Evolutionary conservation across 1,140 invertebrate species (phyloP), one percentile per base, ranked within the genome.

Genomic region (Sweltsa coloradensis): DNA sequence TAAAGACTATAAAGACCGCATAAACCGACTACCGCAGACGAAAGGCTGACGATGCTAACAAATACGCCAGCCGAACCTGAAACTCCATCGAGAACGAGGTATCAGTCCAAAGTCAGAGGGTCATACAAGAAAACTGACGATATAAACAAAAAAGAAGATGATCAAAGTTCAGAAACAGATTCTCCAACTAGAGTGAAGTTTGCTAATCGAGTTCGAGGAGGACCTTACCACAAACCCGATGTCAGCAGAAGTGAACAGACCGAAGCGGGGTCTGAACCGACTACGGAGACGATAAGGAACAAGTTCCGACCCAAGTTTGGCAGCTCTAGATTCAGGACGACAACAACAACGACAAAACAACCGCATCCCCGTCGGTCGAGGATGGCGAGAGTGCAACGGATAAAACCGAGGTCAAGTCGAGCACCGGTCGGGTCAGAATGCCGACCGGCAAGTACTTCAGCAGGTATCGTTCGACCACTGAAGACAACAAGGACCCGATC

Each of bases 371-470:
- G 5, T 37, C 36, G 36, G 11, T 5, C 16, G n/a, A 37, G 36
- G 23, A n/a, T n/a, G n/a, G n/a, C n/a, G n/a, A n/a, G n/a, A n/a
- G n/a, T n/a, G n/a, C n/a, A n/a, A n/a, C n/a, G n/a, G n/a, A 5
- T 4, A 37, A 26, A 5, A 21, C 16, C 36, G 7, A 21, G 5
- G 25, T 18, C 36, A 47, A 41, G 19, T 25, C 36, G 1, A 27
- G 1, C 2, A 41, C 22, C 6, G 40, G 29, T 23, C 49, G 51
- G 2, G 51, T 49, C 37, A 54, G 55, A 5, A 49, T 54, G 11
- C 55, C 55, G 5, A 55, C 55, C 3, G 54, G 56, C 2, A 61
- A 60, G 39, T 60, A 60, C 45, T 57, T 58, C 34, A 60, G 55
- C 40, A 31, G 58, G 16, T 55, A 57, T 41, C 46, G 59, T 6